Evolutionary conservation across 2,888 invertebrate species (phyloP), one percentile per base, ranked within the genome.

Genomic region (Sinhomidia bicolor): DNA sequence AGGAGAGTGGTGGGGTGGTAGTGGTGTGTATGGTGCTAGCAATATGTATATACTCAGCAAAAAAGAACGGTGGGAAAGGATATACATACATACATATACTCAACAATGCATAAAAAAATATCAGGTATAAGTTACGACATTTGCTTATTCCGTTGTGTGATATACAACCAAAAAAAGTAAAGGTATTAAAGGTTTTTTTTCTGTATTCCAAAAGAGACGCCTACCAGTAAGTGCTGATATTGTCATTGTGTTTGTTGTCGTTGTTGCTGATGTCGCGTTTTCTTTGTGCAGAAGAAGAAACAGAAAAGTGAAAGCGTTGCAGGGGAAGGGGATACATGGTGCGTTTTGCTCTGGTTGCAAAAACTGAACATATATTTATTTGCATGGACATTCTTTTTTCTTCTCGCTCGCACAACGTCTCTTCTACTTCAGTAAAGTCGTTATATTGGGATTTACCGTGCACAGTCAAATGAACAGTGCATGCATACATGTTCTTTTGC

Each of bases 291-390:
- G n/a, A 41, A n/a, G 12, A 5, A 57, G 12, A 62, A n/a, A 23
- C 17, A 41, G 17, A 14, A 10, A 41, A 41, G 60, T 80, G 80
- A 51, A 68, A 68, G 57, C 36, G 23, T 29, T 10, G 29, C n/a
- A 17, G 6, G 20, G 41, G 41, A 20, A n/a, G n/a, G n/a, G n/a
- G n/a, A n/a, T n/a, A n/a, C 57, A 41, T 84, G 41, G 84, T 71
- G 60, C 62, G 84, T 76, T 44, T 29, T 78, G 41, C 65, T 76
- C 14, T 1, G 23, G 62, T 78, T 85, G 51, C 78, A 41, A 23
- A 60, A 65, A 76, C 32, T 47, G n/a, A n/a, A n/a, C 17, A 36
- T 26, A 14, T 62, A 51, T 51, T 4, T 7, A 51, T 51, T 4
- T 51, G n/a, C 14, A n/a, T n/a, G 14, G 10, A 51, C 4, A 65